Evolutionary conservation across 2,888 invertebrate genomes (phyloP), one percentile per base, ranked within the genome.

Genomic region (Hypomecis punctinalis): DNA sequence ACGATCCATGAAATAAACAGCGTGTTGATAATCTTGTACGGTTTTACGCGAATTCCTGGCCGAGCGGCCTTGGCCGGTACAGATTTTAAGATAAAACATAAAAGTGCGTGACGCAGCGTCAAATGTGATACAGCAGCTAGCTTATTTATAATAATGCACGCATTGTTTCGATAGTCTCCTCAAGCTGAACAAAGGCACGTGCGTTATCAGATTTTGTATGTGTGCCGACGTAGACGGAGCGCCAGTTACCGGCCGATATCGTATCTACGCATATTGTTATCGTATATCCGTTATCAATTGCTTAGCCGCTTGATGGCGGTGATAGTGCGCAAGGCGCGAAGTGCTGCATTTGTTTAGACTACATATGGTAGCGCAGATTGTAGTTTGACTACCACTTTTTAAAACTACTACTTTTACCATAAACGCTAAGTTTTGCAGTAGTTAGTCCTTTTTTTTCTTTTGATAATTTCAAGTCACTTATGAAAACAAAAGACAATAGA

Each of bases 41-140:
- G 59, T 66, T 74, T 51, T 61, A 68, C 60, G 68, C 60, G 70
- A 70, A 71, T 73, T 74, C 68, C 70, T 70, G n/a, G 48, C 13
- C 9, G 68, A 65, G 23, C 62, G 74, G 64, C 76, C 78, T 76
- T 76, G 68, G 53, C 11, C 59, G 23, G 61, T 48, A 53, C 58
- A 69, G 55, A 60, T 60, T 42, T 43, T 39, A 47, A 51, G 64
- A 60, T 63, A 48, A 53, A 51, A 52, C 36, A 40, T 6, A 39
- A 46, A 51, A 51, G 40, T 49, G 59, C 59, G 59, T 64, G 64
- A 23, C 13, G 55, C 13, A 37, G 64, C 13, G 48, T 64, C 37
- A 37, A 9, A 39, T 47, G 7, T 8, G 45, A 37, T 3, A 10
- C 10, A 37, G n/a, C n/a, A 6, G 6, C 36, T 39, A 9, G 11